Evolutionary conservation across 2,888 invertebrate genomes (phyloP).

Genomic region (Lithosia quadra): DNA sequence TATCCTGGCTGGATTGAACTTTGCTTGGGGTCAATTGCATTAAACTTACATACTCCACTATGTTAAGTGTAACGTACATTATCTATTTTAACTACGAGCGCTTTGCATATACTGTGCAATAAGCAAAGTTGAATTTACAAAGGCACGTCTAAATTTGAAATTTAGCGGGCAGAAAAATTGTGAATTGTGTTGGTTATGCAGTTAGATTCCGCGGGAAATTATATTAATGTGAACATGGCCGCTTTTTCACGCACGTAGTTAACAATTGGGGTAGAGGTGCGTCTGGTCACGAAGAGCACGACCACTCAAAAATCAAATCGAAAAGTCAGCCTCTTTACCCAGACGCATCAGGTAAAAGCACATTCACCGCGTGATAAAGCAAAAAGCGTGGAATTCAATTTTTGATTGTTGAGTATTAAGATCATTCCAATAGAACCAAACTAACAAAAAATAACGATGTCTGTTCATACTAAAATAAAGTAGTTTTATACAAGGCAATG

Average conservation of each 20-base stretch:
- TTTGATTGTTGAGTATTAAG: not conserved
- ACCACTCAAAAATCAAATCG: slow-evolving; percentile 36
- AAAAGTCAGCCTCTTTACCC: slow-evolving; percentile 34
- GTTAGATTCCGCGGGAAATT: slow-evolving; percentile 65
- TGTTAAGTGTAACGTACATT: slow-evolving; percentile 29
- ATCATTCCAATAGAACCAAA: not conserved
- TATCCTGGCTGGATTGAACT: slow-evolving; percentile 57
- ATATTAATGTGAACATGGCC: slow-evolving; percentile 64
- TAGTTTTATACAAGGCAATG: not conserved
- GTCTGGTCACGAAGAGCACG: slow-evolving; percentile 75
- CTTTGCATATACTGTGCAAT: slow-evolving; percentile 5
- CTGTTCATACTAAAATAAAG: not conserved
- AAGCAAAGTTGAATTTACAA: slow-evolving; percentile 11
- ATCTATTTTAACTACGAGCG: slow-evolving; percentile 16
- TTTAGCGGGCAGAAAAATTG: slow-evolving; percentile 37
- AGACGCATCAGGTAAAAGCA: slow-evolving; percentile 48
- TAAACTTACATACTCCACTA: slow-evolving; percentile 46
- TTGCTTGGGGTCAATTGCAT: slow-evolving; percentile 57
- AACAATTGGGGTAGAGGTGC: slow-evolving; percentile 73
- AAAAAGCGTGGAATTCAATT: slow-evolving; percentile 19
- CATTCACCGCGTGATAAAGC: slow-evolving; percentile 62
- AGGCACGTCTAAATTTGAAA: slow-evolving; percentile 28
- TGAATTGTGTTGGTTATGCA: slow-evolving; percentile 56
- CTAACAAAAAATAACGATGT: not conserved
- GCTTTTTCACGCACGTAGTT: slow-evolving; percentile 77